Conservation (phyloP, 2,113 vertebrate genomes). For the Sclerurus mexicanus region DNA sequence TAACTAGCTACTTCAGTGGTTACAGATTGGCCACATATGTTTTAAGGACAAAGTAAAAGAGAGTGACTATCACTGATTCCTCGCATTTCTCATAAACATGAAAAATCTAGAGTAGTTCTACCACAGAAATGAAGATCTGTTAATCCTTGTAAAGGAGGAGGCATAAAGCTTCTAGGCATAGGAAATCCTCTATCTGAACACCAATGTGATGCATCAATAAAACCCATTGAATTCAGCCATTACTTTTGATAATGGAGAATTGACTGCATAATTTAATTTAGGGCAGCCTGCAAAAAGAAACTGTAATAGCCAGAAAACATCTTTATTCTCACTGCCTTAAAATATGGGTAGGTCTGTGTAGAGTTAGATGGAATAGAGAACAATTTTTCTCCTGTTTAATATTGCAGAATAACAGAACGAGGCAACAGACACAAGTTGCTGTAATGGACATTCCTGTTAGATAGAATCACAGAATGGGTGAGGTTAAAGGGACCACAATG, state of each 20-base stretch:
- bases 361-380: not conserved
- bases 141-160: not conserved
- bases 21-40: not conserved
- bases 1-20: not conserved
- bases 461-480: not conserved
- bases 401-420: not conserved
- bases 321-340: not conserved
- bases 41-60: not conserved
- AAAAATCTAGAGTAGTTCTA: not conserved
- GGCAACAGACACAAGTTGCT: not conserved
- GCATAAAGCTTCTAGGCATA: not conserved
- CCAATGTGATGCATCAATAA: not conserved
- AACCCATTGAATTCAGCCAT: not conserved
- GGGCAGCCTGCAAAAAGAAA: not conserved
- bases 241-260: not conserved
- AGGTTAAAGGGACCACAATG: not conserved
- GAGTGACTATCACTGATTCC: not conserved
- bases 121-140: not conserved
- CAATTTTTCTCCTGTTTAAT: not conserved
- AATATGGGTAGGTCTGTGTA: not conserved
- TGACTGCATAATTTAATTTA: not conserved
- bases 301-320: not conserved
- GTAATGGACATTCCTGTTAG: not conserved
- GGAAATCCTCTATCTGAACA: not conserved
- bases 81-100: not conserved